Percentiles rank a stretch among this genome's conserved stretches.
phyloP scores from a whole-genome alignment of 2,113 vertebrate genomes.

The Myotis brandtii region DNA sequence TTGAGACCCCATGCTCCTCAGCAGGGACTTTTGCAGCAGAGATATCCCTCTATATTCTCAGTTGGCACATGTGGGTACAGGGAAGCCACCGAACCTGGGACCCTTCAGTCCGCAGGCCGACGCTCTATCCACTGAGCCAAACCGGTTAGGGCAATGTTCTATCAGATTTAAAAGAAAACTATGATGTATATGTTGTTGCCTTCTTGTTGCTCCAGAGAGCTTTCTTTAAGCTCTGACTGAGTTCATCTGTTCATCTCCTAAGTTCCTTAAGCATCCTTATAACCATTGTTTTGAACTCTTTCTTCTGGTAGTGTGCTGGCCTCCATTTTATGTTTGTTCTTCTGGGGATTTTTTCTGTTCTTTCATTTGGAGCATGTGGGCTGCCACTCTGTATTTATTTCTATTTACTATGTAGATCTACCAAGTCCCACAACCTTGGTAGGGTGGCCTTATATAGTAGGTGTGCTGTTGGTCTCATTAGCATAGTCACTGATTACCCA shows the following conservation, averaged over 20 bases:
- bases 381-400: neutral
- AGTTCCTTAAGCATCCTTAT: neutral
- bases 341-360: neutral
- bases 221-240: neutral
- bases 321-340: neutral
- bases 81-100: too few species aligned
- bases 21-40: neutral
- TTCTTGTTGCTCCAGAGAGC: neutral
- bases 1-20: neutral
- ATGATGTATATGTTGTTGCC: neutral
- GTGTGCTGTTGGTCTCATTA: neutral
- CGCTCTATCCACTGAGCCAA: too few species aligned
- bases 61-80: neutral
- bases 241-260: neutral
- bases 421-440: neutral
- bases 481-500: neutral
- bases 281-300: neutral
- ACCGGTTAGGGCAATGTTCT: too few species aligned
- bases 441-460: neutral
- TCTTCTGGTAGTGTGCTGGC: neutral
- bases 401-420: neutral
- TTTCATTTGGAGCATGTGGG: neutral
- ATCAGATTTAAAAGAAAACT: neutral
- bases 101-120: too few species aligned
- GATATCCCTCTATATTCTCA: neutral